phyloP scores from a whole-genome alignment of 2,113 vertebrate genomes.

The Mola mola region DNA sequence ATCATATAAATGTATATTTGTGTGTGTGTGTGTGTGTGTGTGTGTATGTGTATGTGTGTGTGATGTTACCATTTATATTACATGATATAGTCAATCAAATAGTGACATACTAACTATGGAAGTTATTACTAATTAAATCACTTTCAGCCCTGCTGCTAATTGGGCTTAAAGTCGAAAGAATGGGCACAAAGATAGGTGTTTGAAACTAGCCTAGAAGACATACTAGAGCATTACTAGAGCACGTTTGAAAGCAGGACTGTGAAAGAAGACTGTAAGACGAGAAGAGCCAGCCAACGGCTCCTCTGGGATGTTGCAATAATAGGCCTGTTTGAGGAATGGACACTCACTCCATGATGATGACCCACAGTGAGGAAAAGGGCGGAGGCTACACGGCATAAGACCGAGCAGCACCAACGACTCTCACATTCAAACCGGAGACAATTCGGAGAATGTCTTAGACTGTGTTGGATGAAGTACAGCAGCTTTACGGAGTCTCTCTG shows the following conservation, averaged over 20 bases:
- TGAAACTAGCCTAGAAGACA: too few species aligned
- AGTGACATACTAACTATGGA: too few species aligned
- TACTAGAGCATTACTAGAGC: too few species aligned
- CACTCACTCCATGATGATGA: constrained; percentile 3
- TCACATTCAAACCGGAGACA: neutral
- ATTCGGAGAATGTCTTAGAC: neutral
- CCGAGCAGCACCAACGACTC: neutral
- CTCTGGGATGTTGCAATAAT: constrained; percentile 29
- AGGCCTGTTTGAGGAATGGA: neutral
- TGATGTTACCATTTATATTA: too few species aligned
- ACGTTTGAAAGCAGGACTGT: neutral
- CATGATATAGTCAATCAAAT: too few species aligned
- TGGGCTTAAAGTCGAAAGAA: neutral
- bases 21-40: too few species aligned
- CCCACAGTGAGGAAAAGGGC: neutral
- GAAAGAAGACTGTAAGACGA: constrained; percentile 1
- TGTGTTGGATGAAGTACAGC: constrained; percentile 22
- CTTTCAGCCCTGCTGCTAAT: neutral
- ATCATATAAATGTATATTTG: too few species aligned
- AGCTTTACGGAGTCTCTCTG: constrained; percentile 34
- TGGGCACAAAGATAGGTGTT: neutral
- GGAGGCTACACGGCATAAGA: neutral
- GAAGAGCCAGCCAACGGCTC: neutral
- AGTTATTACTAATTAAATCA: too few species aligned
- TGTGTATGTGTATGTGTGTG: too few species aligned